These are phyloP conservation scores for Okamejei kenojei DNA, from an alignment of 2,797 vertebrate genomes.

Conservation along the genomic window DNA sequence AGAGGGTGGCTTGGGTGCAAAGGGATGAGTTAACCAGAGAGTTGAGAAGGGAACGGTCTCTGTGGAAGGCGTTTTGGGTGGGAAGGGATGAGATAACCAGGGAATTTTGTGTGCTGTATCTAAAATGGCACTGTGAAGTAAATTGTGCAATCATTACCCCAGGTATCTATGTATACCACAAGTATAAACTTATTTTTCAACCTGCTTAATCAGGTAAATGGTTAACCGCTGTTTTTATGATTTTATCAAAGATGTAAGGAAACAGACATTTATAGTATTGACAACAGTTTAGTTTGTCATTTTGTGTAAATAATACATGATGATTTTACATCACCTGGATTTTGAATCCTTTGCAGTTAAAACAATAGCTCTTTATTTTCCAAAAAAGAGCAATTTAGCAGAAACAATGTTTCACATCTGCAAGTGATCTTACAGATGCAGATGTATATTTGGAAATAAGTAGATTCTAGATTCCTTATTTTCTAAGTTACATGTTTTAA, in stretches of 20 bases:
- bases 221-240: conserved; percentile 25
- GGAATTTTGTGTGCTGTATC: neutral
- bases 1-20: too few relatives aligned
- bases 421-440: neutral
- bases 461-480: neutral
- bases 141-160: neutral
- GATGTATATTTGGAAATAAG: neutral
- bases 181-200: neutral
- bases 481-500: neutral
- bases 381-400: neutral
- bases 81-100: too few relatives aligned
- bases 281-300: neutral
- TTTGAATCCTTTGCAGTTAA: neutral
- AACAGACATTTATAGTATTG: neutral
- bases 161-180: neutral
- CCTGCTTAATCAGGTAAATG: neutral
- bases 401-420: neutral
- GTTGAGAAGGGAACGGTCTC: too few relatives aligned
- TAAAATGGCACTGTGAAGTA: neutral
- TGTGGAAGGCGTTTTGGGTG: too few relatives aligned
- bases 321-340: neutral
- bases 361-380: neutral
- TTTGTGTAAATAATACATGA: neutral
- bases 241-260: neutral
- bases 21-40: too few relatives aligned